Base-by-base conservation (phyloP, 2,113 vertebrate genomes). In the Urocitellus parryii region DNA sequence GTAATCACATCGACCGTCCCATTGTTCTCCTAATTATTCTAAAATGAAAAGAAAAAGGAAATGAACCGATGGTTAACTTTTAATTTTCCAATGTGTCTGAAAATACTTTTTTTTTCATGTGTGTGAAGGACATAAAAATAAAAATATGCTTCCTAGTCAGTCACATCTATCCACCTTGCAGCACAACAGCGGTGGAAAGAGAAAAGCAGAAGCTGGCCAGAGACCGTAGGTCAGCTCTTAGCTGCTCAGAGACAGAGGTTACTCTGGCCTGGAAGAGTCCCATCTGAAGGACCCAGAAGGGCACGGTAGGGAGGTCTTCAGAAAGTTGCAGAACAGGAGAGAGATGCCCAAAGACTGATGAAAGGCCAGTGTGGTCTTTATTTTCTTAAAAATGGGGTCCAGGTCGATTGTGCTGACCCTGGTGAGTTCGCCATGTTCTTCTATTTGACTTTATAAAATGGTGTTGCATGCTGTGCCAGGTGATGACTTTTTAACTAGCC, bases 1-100 rank as follows among this genome's bases (percentile, higher is more conserved):
- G 73, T 95, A 96, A 97, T 97, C 89, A 84, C 6, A 96, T 77
- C 95, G 68, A 53, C 61, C 8, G 5, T 86, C 82, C 48, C 78
- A 39, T 92, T 90, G 94, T 82, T 25, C 45, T 81, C 72, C 27
- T 92, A 85, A 95, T 92, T 97, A 90, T 53, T 73, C 4, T 76
- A 87, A 92, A 93, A 85, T 92, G 96, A 83, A 86, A 81, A 94
- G 68, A n/a, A 90, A 91, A 90, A 78, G 94, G 8, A 32, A 68
- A 29, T 11, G 68, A 80, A 45, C 22, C 32, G 42, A 79, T 53
- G 51, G 97, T 45, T 73, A 90, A 91, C 58, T 81, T 88, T 61
- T 88, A 10, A 77, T 77, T 96, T 96, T 65, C 88, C 61, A 95
- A 80, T 48, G 96, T 63, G 6, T 37, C 78, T 81, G 42, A 63